These are phyloP conservation scores for Triops cancriformis DNA, from an alignment of 1,140 invertebrate species.

Conservation along the genomic window DNA sequence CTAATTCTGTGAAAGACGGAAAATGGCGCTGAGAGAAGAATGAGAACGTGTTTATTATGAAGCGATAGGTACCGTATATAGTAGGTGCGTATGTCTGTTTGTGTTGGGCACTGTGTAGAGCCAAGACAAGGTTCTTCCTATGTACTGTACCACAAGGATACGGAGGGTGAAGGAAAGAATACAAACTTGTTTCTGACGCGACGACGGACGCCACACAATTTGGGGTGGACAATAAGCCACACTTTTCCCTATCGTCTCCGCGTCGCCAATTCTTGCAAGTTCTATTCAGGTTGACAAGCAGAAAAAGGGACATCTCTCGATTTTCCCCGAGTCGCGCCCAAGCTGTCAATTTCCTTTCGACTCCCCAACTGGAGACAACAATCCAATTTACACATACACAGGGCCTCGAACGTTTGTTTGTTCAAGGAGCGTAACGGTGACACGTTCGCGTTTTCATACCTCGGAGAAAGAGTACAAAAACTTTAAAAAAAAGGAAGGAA, in stretches of 20 bases:
- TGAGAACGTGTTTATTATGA: not conserved
- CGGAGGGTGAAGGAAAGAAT: not conserved
- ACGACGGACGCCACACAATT: not conserved
- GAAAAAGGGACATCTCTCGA: not conserved
- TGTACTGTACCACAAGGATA: no score
- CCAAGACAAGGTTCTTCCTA: not conserved
- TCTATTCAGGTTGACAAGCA: not conserved
- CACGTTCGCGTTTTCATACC: no score
- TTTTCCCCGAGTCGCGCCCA: not conserved
- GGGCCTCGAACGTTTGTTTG: not conserved
- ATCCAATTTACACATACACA: not conserved
- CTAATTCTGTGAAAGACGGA: not conserved
- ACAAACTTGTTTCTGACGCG: not conserved
- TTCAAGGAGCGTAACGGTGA: not conserved
- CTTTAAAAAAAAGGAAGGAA: no score
- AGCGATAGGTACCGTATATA: not conserved
- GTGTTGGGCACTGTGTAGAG: not conserved
- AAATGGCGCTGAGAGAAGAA: not conserved
- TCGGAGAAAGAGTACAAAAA: no score
- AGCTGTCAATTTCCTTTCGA: not conserved
- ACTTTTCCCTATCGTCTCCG: not conserved
- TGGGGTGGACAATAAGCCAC: not conserved
- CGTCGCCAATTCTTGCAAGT: not conserved
- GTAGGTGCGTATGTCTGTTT: not conserved
- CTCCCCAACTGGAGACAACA: not conserved